Base-by-base conservation (phyloP, 1,140 invertebrate genomes). In the Wasmannia auropunctata region DNA sequence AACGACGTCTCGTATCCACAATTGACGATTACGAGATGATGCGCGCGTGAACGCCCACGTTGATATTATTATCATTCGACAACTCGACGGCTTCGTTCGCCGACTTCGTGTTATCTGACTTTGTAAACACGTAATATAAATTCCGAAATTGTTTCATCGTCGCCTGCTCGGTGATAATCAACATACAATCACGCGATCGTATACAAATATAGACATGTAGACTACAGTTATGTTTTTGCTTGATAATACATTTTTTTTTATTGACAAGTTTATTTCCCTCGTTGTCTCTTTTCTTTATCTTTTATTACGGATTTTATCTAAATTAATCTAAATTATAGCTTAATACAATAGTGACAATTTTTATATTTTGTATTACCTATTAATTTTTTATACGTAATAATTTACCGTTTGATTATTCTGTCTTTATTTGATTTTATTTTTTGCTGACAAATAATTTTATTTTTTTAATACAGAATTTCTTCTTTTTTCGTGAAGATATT, bases 11-110 rank as follows among this genome's bases (percentile, higher is more conserved):
- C 28, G 37, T 46, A 46, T 77, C 28, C 40, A n/a, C 28, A 22
- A 22, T 79, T 25, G 25, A 34, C 40, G 25, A 11, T 62, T 62
- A 62, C 19, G 19, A 34, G 56, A 46, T 46, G 60, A 46, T 49
- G 56, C n/a, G 22, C 43, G 54, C 16, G 19, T 31, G 69, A 49
- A 65, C 54, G 72, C 72, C 72, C 34, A 75, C 31, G 8, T 51
- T 37, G 31, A 25, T 37, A 19, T 60, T 40, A 60, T 76, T 60
- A 43, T n/a, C n/a, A n/a, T 40, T 58, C 19, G 54, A 75, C n/a
- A 4, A 74, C 14, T 37, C 31, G 28, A 37, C 49, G 22, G 43
- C 22, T 76, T 43, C 31, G 16, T 74, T 51, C 51, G 19, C 4
- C 16, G 34, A 34, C 31, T n/a, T n/a, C 7, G 31, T 28, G 22